phyloP scores from a whole-genome alignment of 2,888 invertebrate genomes.

The Chironomus tentans region DNA sequence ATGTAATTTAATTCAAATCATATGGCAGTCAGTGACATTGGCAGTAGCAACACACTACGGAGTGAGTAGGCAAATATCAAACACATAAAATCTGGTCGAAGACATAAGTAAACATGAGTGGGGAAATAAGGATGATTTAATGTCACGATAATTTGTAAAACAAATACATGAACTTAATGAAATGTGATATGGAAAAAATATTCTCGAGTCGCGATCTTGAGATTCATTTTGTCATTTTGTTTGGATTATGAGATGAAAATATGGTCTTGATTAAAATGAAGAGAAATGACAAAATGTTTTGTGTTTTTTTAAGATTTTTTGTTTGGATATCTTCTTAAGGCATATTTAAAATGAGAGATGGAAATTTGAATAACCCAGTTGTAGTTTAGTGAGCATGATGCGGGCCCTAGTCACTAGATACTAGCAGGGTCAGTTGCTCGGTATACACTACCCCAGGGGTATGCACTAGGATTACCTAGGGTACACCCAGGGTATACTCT shows the following conservation, averaged over 20 bases:
- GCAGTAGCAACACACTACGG: background rate
- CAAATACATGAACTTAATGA: constrained; percentile 25
- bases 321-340: background rate
- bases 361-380: no score
- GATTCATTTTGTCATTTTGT: background rate
- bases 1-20: constrained; percentile 24
- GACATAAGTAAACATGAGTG: no score
- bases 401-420: no score
- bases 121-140: constrained; percentile 24
- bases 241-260: background rate
- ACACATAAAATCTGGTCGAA: no score
- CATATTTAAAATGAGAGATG: no score
- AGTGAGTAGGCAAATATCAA: no score
- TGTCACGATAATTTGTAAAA: constrained; percentile 26
- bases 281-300: constrained; percentile 16
- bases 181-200: constrained; percentile 7
- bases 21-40: background rate
- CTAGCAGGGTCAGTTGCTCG: no score
- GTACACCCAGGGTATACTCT: no score
- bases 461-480: no score
- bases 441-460: no score
- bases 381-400: no score
- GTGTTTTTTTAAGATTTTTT: background rate
- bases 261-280: constrained; percentile 12
- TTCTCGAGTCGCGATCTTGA: background rate